Evolutionary conservation across 2,888 invertebrate species (phyloP).

Genomic region (Bibio marci): DNA sequence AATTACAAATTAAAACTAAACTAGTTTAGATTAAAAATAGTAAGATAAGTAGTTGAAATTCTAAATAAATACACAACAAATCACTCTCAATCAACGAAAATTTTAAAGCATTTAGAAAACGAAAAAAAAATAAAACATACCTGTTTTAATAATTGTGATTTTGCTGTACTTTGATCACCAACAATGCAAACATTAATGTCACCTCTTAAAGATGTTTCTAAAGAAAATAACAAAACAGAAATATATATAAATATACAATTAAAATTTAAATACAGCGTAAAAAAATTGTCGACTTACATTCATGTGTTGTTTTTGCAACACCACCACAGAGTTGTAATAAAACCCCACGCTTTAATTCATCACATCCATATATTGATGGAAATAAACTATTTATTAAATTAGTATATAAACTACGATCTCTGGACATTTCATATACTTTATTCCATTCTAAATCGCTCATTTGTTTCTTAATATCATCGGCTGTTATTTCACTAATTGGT

Average conservation of each 20-base stretch:
- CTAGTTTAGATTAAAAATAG: too few relatives aligned
- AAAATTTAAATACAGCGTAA: constrained; percentile 2
- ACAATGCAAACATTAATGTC: constrained; percentile 97
- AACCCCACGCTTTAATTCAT: constrained; percentile 85
- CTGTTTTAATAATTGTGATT: constrained; percentile 92
- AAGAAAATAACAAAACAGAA: constrained; percentile 9
- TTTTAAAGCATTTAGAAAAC: too few relatives aligned
- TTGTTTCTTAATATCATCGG: constrained; percentile 81
- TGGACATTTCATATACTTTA: constrained; percentile 91
- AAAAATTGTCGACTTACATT: constrained; percentile 35
- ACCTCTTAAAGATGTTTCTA: constrained; percentile 76
- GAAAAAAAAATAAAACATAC: constrained; percentile 19
- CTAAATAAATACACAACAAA: too few relatives aligned
- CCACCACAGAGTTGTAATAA: constrained; percentile 94
- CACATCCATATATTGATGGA: constrained; percentile 92
- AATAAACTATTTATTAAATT: constrained; percentile 86
- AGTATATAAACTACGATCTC: constrained; percentile 74
- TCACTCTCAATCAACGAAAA: too few relatives aligned
- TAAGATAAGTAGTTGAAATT: too few relatives aligned
- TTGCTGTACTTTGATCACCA: constrained; percentile 97
- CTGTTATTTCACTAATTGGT: constrained; percentile 73
- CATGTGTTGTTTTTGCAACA: constrained; percentile 83
- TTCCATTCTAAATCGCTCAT: constrained; percentile 92
- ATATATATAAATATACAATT: constrained; percentile 1
- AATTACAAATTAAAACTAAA: too few relatives aligned